Evolutionary conservation across 2,888 invertebrate genomes (phyloP).

Genomic region (Tethea ocularis): DNA sequence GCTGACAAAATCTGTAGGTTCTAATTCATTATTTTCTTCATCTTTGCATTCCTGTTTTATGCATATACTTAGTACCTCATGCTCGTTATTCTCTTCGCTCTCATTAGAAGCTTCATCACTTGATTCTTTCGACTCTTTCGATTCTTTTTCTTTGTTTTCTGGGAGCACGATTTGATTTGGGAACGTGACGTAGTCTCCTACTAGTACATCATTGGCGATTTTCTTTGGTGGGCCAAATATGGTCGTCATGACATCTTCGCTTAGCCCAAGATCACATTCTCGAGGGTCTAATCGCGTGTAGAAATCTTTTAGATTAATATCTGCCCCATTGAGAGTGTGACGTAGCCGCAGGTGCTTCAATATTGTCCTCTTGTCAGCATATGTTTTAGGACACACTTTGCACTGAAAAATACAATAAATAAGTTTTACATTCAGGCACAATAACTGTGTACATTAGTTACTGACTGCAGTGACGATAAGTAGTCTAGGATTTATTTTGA

Average conservation of each 20-base stretch:
- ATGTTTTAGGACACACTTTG: slow-evolving; percentile 76
- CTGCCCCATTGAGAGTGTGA: slow-evolving; percentile 58
- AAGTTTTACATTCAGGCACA: background rate
- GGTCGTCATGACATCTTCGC: slow-evolving; percentile 62
- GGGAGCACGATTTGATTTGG: slow-evolving; percentile 29
- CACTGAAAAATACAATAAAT: slow-evolving; percentile 62
- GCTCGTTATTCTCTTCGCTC: slow-evolving; percentile 31
- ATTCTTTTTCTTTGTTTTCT: slow-evolving; percentile 13
- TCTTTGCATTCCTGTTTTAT: slow-evolving; percentile 29
- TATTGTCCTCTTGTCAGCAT: slow-evolving; percentile 72
- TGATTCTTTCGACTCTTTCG: slow-evolving; percentile 14
- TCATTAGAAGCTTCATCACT: slow-evolving; percentile 31
- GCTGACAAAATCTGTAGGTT: slow-evolving; percentile 75
- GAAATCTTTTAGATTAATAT: slow-evolving; percentile 54
- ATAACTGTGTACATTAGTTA: too few species aligned
- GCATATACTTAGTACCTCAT: slow-evolving; percentile 8
- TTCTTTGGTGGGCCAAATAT: slow-evolving; percentile 71
- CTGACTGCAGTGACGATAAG: too few species aligned
- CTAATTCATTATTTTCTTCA: slow-evolving; percentile 41
- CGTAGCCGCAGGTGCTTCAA: slow-evolving; percentile 74
- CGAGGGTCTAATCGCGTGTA: slow-evolving; percentile 66
- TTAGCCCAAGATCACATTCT: slow-evolving; percentile 66
- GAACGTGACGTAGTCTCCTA: slow-evolving; percentile 55
- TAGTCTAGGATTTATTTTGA: too few species aligned
- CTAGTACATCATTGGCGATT: slow-evolving; percentile 39